These are phyloP conservation scores for Proisotoma minuta DNA, from an alignment of 2,888 invertebrate genomes.

Conservation along the genomic window DNA sequence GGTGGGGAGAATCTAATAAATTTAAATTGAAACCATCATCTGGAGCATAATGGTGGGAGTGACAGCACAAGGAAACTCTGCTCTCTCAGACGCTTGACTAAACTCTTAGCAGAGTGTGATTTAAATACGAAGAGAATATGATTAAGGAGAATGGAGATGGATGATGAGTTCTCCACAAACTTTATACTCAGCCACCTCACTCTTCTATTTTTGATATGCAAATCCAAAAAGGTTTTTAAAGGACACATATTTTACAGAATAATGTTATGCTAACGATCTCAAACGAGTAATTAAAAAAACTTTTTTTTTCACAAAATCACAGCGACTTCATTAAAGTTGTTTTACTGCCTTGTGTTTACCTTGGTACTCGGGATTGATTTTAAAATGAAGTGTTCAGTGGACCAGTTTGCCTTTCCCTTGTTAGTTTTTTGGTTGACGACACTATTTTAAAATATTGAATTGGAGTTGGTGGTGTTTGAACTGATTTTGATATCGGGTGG, in stretches of 20 bases:
- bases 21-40: constrained; percentile 3
- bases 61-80: too few relatives aligned
- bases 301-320: too few relatives aligned
- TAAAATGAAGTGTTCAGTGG: too few relatives aligned
- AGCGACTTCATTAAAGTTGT: too few relatives aligned
- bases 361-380: too few relatives aligned
- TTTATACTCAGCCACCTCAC: background rate
- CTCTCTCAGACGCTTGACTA: too few relatives aligned
- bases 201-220: background rate
- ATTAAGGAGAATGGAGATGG: background rate
- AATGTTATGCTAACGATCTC: constrained; percentile 1
- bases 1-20: too few relatives aligned
- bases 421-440: too few relatives aligned
- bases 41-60: background rate
- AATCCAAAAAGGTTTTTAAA: too few relatives aligned
- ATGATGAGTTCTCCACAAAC: background rate
- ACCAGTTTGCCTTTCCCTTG: too few relatives aligned
- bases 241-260: constrained; percentile 1
- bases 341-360: too few relatives aligned
- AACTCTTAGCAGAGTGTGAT: background rate
- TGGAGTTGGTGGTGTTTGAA: background rate
- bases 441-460: background rate
- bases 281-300: too few relatives aligned
- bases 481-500: background rate
- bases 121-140: constrained; percentile 4